Base-by-base conservation (phyloP, 2,797 vertebrate species). In the Enteromius argenteus region DNA sequence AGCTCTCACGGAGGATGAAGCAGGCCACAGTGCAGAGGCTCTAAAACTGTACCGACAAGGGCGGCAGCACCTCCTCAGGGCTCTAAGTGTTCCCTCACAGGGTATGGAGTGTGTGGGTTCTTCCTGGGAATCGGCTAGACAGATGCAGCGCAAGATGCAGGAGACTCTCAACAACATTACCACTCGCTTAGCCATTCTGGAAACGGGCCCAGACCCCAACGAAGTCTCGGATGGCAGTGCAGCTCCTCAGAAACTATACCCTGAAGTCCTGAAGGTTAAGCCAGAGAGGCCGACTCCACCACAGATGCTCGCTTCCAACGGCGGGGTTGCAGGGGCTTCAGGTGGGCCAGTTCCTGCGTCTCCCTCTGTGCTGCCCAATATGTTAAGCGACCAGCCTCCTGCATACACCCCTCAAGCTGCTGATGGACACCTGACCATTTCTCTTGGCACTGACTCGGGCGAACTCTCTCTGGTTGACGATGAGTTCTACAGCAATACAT, bases 131-230 rank as follows among this genome's bases (percentile, higher is more conserved):
- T 94, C 95, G 1, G 98, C 97, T 46, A 94, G 96, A 68, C 94
- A 97, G 91, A 98, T 98, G 98, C 98, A 99, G 17, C 91, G 92
- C 87, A 99, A 99, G 91, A 99, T 99, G 98, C 94, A 93, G 87
- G 98, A 98, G 89, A 99, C 97, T 0, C 91, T 99, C 17, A 94
- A 93, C 88, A 99, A 98, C 2, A 98, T 99, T 79, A 95, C 89
- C 2, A 90, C 96, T 32, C 95, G 98, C 27, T 90, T 99, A 0
- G 88, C 94, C 35, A 92, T 95, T 19, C 86, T 99, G 0, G 96
- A 97, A 87, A 95, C 95, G 85, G 88, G 88, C 87, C 13, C 58
- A 5, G 92, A 91, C 3, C 2, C 23, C 5, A 49, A 35, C 11
- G 5, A 5, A 21, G 42, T 35, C 0, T 67, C 17, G 0, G 79